Evolutionary conservation across 2,797 vertebrate species (phyloP), one percentile per base, ranked within the genome.

Genomic region (Chaunax sp.): DNA sequence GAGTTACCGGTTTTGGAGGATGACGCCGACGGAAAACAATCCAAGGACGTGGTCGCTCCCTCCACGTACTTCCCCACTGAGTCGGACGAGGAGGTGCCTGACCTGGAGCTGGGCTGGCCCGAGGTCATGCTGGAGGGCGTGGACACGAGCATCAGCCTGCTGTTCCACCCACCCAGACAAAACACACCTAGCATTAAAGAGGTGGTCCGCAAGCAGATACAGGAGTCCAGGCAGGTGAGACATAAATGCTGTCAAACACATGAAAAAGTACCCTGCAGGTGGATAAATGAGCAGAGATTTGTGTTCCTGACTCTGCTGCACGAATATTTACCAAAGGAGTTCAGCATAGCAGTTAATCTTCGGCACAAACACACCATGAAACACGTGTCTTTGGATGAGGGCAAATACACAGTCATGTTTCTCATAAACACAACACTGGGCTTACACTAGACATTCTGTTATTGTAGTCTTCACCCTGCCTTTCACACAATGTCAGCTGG

Each of bases 51-150:
- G 68, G 85, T 87, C 53, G 64, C 67, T 2, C 93, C 93, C 6
- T 98, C 97, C 19, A 97, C 96, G 0, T 98, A 98, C 71, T 97
- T 95, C 94, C 96, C 97, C 0, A 38, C 89, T 3, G 94, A 96
- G 66, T 98, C 96, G 0, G 96, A 98, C 26, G 94, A 95, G 62
- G 95, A 95, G 89, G 93, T 96, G 52, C 96, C 97, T 3, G 95
- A 97, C 78, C 93, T 98, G 75, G 96, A 97, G 53, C 88, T 98
- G 78, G 97, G 96, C 3, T 98, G 97, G 96, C 96, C 96, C 0
- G 92, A 92, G 41, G 84, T 94, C 33, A 77, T 79, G 59, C 90
- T 89, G 33, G 92, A 94, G 15, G 81, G 88, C 44, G 71, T 76
- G 3, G 86, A 93, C 47, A 98, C 96, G 0, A 95, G 92, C 70